Evolutionary conservation across 2,113 vertebrate species (phyloP).

Genomic region (Bagarius yarrelli): DNA sequence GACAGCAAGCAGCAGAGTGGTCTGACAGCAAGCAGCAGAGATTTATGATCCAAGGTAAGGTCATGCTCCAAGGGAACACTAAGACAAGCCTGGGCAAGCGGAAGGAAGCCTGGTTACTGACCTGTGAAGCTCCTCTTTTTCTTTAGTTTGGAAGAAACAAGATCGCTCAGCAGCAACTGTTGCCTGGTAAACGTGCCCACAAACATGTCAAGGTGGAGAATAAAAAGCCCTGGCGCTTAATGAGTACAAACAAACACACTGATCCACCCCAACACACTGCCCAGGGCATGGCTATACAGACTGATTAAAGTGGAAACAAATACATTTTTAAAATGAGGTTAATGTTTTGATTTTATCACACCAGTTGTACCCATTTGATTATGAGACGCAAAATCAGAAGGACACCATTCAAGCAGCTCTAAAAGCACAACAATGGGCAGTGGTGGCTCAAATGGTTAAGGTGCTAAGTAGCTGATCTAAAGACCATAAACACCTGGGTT

Average conservation of each 20-base stretch:
- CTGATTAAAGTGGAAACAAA: not conserved
- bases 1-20: not conserved
- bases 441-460: no score
- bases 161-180: constrained; percentile 46
- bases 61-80: constrained; percentile 26
- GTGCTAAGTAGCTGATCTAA: no score
- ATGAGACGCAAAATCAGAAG: not conserved
- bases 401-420: not conserved
- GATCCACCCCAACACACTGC: not conserved
- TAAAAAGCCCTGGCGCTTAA: constrained; percentile 34
- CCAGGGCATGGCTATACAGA: not conserved
- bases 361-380: not conserved
- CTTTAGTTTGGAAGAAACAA: constrained; percentile 35
- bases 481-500: no score
- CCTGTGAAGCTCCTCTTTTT: constrained; percentile 12
- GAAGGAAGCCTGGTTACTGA: constrained; percentile 42
- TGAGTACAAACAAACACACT: constrained; percentile 30
- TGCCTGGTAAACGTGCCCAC: constrained; percentile 49
- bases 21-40: not conserved
- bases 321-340: not conserved
- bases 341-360: not conserved
- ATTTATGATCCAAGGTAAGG: constrained; percentile 24
- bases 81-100: constrained; percentile 38
- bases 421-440: not conserved
- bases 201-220: constrained; percentile 20